phyloP scores from a whole-genome alignment of 1,140 invertebrate genomes.

The Lysiphlebus fabarum region DNA sequence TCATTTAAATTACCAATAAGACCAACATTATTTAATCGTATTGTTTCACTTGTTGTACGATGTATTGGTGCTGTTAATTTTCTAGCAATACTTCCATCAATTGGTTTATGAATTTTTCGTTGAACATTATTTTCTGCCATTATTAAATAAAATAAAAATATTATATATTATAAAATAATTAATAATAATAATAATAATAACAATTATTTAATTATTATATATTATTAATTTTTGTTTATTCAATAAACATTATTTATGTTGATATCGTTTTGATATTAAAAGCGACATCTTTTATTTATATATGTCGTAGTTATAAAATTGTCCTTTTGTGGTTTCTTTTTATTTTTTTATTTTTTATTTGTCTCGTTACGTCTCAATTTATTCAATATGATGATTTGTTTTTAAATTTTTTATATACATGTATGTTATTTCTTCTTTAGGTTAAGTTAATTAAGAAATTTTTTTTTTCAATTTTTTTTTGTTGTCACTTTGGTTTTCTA shows the following conservation, averaged over 20 bases:
- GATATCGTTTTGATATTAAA: conserved; percentile 21
- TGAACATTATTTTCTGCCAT: conserved; percentile 49
- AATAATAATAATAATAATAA: conserved; percentile 6
- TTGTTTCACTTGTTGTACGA: conserved; percentile 74
- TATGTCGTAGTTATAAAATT: no score
- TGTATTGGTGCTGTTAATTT: conserved; percentile 62
- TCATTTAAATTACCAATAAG: conserved; percentile 53
- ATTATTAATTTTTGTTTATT: conserved; percentile 42
- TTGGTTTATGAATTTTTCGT: conserved; percentile 47
- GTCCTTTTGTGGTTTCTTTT: background rate
- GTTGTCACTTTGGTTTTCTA: no score
- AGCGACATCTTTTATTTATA: conserved; percentile 22
- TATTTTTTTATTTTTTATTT: background rate
- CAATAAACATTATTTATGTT: conserved; percentile 17
- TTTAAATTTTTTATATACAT: no score
- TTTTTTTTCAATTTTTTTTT: no score
- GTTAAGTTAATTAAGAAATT: no score
- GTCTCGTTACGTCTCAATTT: no score
- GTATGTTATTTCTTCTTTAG: no score
- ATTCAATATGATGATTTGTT: no score
- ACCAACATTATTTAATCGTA: conserved; percentile 57
- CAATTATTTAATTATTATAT: conserved; percentile 1
- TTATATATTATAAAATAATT: background rate
- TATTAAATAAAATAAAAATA: conserved; percentile 34
- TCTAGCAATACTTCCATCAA: conserved; percentile 29